These are phyloP conservation scores for Drosophila kanapiae DNA, from an alignment of 1,140 invertebrate genomes.

Conservation along the genomic window DNA sequence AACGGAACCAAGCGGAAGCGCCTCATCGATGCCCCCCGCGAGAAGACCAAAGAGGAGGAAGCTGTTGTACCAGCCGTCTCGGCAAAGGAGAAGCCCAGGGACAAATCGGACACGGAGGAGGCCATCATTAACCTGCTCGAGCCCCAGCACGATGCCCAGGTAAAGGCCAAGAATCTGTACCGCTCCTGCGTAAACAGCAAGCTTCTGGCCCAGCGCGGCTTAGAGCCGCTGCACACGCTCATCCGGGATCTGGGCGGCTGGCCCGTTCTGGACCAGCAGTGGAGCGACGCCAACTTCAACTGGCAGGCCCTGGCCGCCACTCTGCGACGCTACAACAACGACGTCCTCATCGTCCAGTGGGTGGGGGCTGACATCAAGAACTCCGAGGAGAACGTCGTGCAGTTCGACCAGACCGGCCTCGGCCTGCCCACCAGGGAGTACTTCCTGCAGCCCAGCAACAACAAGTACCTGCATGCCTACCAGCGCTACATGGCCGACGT, in stretches of 20 bases:
- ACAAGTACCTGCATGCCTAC: constrained; percentile 91
- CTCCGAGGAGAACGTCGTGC: constrained; percentile 93
- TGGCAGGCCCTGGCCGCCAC: constrained; percentile 91
- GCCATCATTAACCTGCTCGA: constrained; percentile 33
- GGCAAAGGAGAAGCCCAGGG: constrained; percentile 8
- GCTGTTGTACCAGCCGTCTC: not conserved
- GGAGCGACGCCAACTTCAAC: constrained; percentile 89
- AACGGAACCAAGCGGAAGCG: constrained; percentile 60
- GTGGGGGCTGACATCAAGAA: constrained; percentile 96
- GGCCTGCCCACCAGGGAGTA: constrained; percentile 95
- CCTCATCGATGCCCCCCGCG: constrained; percentile 46
- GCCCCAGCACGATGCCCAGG: constrained; percentile 86
- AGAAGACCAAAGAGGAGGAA: constrained; percentile 60
- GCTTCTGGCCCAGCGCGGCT: constrained; percentile 89
- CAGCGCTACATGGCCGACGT: constrained; percentile 91
- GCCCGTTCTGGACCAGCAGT: constrained; percentile 91
- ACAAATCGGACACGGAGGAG: constrained; percentile 19
- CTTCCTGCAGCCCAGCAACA: constrained; percentile 90
- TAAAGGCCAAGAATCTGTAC: constrained; percentile 93
- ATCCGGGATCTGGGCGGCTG: constrained; percentile 92
- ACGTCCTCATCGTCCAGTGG: constrained; percentile 92
- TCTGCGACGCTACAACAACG: constrained; percentile 93
- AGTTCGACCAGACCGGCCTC: constrained; percentile 95
- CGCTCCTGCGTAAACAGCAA: constrained; percentile 94
- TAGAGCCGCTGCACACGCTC: constrained; percentile 90